A percentile compares a stretch with the other conserved stretches of the same genome.
phyloP scores from a whole-genome alignment of 2,888 invertebrate genomes.

The Crepidodera aurea region DNA sequence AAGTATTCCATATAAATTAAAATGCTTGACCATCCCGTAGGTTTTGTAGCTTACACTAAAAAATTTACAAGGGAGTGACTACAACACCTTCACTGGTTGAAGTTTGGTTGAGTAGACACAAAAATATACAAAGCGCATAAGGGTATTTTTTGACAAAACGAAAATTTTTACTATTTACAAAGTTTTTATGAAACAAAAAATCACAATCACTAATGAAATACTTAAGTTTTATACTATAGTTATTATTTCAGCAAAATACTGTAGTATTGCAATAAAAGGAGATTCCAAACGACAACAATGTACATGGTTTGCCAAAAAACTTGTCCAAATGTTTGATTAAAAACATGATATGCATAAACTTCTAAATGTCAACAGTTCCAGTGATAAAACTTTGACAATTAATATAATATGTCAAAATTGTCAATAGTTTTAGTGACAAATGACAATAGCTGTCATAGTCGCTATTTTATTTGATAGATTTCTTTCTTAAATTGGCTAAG shows the following conservation, averaged over 20 bases:
- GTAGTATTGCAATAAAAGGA: slow-evolving; percentile 53
- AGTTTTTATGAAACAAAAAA: slow-evolving; percentile 41
- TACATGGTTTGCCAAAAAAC: slow-evolving; percentile 25
- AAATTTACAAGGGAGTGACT: slow-evolving; percentile 48
- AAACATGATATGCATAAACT: too few species aligned
- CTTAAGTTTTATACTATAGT: slow-evolving; percentile 42
- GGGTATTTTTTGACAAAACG: slow-evolving; percentile 28
- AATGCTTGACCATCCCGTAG: slow-evolving; percentile 17
- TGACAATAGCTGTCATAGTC: too few species aligned
- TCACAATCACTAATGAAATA: slow-evolving; percentile 55
- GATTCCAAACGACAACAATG: slow-evolving; percentile 46
- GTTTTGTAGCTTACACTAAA: slow-evolving; percentile 38
- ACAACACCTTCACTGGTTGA: slow-evolving; percentile 15
- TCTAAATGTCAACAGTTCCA: too few species aligned
- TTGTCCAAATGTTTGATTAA: slow-evolving; percentile 2
- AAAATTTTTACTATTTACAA: slow-evolving; percentile 40
- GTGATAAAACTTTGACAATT: not conserved
- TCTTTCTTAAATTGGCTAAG: not conserved
- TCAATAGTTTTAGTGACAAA: not conserved
- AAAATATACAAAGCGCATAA: slow-evolving; percentile 49
- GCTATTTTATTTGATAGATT: too few species aligned
- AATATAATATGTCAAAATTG: not conserved
- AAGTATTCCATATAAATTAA: not conserved
- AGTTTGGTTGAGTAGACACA: slow-evolving; percentile 14
- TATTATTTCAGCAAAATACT: slow-evolving; percentile 58